Conservation (phyloP, 2,113 vertebrate genomes). For the Cynoglossus semilaevis region DNA sequence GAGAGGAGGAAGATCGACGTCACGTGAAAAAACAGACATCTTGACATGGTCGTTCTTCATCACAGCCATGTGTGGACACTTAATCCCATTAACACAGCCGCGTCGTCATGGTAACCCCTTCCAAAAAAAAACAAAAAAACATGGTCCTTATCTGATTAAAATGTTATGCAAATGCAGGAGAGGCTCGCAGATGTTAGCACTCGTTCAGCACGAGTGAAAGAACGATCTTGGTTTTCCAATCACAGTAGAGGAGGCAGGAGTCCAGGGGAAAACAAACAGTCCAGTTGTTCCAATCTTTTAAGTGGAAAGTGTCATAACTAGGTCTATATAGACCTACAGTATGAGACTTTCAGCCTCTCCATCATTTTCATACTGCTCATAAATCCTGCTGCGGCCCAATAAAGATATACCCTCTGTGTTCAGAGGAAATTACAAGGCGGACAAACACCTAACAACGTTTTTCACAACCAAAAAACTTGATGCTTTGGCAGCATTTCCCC, state of each 20-base stretch:
- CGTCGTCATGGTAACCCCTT: conserved; percentile 50
- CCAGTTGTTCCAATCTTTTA: not conserved
- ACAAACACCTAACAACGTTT: conserved; percentile 33
- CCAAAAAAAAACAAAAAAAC: not conserved
- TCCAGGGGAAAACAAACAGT: conserved; percentile 18
- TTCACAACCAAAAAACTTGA: conserved; percentile 14
- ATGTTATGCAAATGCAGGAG: conserved; percentile 29
- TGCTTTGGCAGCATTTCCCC: conserved; percentile 46
- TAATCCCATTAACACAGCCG: conserved; percentile 52
- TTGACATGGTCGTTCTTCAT: conserved; percentile 29
- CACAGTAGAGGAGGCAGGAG: conserved; percentile 4
- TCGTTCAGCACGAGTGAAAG: conserved; percentile 23
- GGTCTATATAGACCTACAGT: not conserved
- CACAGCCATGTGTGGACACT: conserved; percentile 37
- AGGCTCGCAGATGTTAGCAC: conserved; percentile 42
- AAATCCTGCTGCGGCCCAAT: conserved; percentile 9
- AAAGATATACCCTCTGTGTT: conserved; percentile 17
- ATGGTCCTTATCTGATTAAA: conserved; percentile 33
- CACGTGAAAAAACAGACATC: conserved; percentile 8
- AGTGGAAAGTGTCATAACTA: conserved; percentile 17
- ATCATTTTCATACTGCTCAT: conserved; percentile 20
- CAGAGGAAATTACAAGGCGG: conserved; percentile 25
- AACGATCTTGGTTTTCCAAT: conserved; percentile 8
- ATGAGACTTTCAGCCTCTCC: conserved; percentile 3
- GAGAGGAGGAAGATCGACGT: conserved; percentile 1